Evolutionary conservation across 1,140 invertebrate genomes (phyloP), one percentile per base, ranked within the genome.

Genomic region (Zaprionus capensis): DNA sequence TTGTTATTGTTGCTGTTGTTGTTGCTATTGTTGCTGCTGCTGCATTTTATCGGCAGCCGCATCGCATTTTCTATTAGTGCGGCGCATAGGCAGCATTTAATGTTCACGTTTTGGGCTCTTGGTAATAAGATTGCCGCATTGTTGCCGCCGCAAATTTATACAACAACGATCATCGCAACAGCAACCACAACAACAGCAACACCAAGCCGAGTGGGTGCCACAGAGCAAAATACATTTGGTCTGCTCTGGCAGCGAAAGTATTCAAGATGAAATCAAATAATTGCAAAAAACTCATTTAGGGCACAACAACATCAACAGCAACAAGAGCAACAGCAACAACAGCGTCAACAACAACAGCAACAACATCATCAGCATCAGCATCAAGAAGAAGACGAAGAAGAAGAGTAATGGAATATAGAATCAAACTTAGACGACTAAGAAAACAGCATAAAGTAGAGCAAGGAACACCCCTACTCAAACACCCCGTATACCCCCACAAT

Each of bases 261-360:
- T 80, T 90, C 85, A 76, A 90, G 85, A 90, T 90, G 85, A 90
- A 90, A 90, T 90, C 85, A 90, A 90, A 90, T 90, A 88, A 88
- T 88, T 90, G 85, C 85, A 88, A 88, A 90, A 76, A 90, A 88
- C 85, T 90, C 85, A 88, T 88, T 88, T 88, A 66, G 85, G 79
- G 78, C 81, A 88, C 85, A 90, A 82, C 63, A 79, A 58, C 57
- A 79, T 41, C 68, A 80, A 4, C 28, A 62, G 7, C 41, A 44
- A 12, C 41, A 44, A 12, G 17, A 74, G 4, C 61, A 70, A 12
- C 51, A 63, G 26, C 63, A 49, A 17, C 7, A 69, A 20, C 51
- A 58, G n/a, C 44, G 41, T 36, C 41, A 51, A 2, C 15, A 56
- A 31, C 58, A 57, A 17, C 63, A 46, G 20, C 22, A 57, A 11